phyloP scores from a whole-genome alignment of 2,797 vertebrate genomes.

The Artibeus lituratus region DNA sequence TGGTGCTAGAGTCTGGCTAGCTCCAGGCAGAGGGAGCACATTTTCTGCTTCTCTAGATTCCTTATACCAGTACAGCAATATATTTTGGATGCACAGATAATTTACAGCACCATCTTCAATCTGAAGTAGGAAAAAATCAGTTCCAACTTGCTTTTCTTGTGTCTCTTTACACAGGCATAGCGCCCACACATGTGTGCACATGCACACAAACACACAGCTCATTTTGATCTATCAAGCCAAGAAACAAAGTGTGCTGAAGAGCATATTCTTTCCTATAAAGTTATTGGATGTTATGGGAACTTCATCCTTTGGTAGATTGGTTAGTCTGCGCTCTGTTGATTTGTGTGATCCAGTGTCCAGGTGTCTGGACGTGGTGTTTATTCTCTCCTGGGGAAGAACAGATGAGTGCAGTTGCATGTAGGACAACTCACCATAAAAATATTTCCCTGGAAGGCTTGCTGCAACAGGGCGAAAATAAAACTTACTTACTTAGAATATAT shows the following conservation, averaged over 20 bases:
- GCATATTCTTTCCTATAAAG: neutral
- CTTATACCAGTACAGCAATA: neutral
- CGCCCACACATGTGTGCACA: neutral
- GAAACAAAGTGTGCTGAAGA: neutral
- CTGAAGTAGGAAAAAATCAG: neutral
- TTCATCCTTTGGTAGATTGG: neutral
- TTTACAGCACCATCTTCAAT: neutral
- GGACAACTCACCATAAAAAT: neutral
- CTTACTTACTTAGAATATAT: conserved; percentile 23
- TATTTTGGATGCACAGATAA: neutral
- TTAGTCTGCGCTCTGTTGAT: neutral
- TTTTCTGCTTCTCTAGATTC: neutral
- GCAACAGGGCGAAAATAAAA: neutral
- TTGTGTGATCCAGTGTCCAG: neutral
- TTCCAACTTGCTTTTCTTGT: neutral
- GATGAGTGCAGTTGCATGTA: neutral
- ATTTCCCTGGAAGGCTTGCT: neutral
- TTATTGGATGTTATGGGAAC: neutral
- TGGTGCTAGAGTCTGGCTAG: neutral
- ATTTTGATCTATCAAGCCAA: neutral
- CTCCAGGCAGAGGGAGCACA: neutral
- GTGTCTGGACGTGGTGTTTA: neutral
- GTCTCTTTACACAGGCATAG: neutral
- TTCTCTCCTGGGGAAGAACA: neutral
- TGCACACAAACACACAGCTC: neutral